A percentile compares a stretch with the other conserved stretches of the same genome.
phyloP scores from a whole-genome alignment of 2,113 vertebrate species.

The Alligator mississippiensis region DNA sequence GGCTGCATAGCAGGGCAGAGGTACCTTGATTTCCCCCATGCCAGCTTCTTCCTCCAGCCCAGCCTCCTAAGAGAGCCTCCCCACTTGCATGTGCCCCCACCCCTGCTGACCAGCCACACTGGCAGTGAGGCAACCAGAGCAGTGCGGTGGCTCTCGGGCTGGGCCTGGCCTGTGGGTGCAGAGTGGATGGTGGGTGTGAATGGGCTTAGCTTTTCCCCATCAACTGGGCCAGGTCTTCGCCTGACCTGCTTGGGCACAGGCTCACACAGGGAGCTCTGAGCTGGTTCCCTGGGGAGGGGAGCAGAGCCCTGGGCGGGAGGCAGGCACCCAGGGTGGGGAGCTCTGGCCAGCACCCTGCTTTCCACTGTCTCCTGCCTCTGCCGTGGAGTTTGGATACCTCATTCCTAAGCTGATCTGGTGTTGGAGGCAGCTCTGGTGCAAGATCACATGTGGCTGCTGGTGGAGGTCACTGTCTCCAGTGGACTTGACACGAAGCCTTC shows the following conservation, averaged over 20 bases:
- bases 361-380: not conserved
- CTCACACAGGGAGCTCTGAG: too few species aligned
- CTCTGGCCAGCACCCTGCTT: too few species aligned
- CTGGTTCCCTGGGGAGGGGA: not conserved
- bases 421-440: not conserved
- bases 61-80: too few species aligned
- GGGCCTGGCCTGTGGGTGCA: rapidly evolving
- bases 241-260: not conserved
- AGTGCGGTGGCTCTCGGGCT: not conserved
- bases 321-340: not conserved
- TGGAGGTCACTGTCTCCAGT: too few species aligned
- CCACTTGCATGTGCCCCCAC: too few species aligned
- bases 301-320: not conserved
- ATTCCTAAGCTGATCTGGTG: not conserved
- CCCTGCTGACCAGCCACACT: too few species aligned
- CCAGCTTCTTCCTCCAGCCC: too few species aligned
- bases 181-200: not conserved
- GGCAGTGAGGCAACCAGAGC: not conserved
- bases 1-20: too few species aligned
- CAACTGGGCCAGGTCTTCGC: not conserved
- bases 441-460: too few species aligned
- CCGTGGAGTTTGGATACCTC: not conserved
- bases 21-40: too few species aligned
- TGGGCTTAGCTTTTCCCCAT: not conserved
- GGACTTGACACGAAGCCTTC: too few species aligned